Evolutionary conservation across 2,797 vertebrate species (phyloP).

Genomic region (Enteromius fasciolatus): DNA sequence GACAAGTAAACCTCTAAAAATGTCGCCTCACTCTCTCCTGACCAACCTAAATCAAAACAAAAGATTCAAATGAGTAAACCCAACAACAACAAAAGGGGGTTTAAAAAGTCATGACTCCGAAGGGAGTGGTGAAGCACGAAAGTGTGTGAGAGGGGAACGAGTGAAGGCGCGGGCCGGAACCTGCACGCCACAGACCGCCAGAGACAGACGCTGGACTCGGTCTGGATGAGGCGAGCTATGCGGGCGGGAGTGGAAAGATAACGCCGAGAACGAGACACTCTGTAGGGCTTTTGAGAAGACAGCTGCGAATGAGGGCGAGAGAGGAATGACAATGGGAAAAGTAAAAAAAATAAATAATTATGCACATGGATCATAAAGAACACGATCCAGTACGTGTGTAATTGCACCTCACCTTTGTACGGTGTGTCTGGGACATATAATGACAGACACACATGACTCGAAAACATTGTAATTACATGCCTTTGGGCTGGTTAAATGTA

Average conservation of each 20-base stretch:
- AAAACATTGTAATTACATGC: not conserved
- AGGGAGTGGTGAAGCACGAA: not conserved
- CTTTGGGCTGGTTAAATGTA: not conserved
- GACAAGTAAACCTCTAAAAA: not conserved
- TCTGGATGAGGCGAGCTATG: constrained; percentile 27
- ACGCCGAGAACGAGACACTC: not conserved
- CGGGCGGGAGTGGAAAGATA: constrained; percentile 14
- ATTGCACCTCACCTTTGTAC: not conserved
- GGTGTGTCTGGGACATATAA: not conserved
- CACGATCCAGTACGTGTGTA: not conserved
- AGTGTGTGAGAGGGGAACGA: not conserved
- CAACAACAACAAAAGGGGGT: not conserved
- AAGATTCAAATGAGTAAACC: not conserved
- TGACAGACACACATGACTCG: not conserved
- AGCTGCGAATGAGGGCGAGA: not conserved
- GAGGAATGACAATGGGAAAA: not conserved
- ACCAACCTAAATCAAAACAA: not conserved
- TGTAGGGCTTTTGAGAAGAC: not conserved
- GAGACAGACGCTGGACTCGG: not conserved
- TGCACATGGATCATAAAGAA: not conserved
- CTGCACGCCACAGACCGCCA: not conserved
- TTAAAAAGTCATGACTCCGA: not conserved
- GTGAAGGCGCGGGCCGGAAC: not conserved
- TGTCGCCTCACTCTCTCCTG: not conserved
- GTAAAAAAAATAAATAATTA: constrained; percentile 5